Percentiles rank a stretch among this genome's conserved stretches.
phyloP scores from a whole-genome alignment of 2,113 vertebrate species.

The Ammodytes dubius region DNA sequence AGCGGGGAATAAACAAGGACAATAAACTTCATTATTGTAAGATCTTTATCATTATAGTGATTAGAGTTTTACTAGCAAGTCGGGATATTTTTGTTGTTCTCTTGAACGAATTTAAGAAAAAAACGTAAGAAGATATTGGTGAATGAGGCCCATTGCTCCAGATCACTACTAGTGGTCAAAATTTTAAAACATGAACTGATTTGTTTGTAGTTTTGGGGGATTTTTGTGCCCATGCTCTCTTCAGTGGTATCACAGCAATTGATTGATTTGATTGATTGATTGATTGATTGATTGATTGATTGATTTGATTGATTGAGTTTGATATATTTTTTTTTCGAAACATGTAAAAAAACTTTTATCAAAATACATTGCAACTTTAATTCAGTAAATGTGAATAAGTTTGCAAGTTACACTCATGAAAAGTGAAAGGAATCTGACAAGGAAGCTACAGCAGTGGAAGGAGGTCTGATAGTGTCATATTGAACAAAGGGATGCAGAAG shows the following conservation, averaged over 20 bases:
- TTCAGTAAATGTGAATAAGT: slow-evolving; percentile 1
- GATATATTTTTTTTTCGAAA: too few relatives aligned
- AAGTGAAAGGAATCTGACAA: slow-evolving; percentile 1
- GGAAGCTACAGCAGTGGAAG: slow-evolving; percentile 17
- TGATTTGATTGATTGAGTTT: background rate
- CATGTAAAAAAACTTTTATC: too few relatives aligned
- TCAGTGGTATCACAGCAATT: background rate
- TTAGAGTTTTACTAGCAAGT: too few relatives aligned
- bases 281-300: too few relatives aligned
- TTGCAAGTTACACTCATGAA: background rate
- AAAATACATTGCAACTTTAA: background rate
- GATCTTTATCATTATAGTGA: too few relatives aligned
- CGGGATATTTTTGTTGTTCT: too few relatives aligned
- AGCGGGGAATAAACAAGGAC: too few relatives aligned
- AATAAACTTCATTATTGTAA: too few relatives aligned
- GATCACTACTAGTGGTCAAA: background rate
- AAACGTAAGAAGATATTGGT: too few relatives aligned
- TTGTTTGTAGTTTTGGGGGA: background rate
- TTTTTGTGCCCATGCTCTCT: background rate
- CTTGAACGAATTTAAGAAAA: too few relatives aligned
- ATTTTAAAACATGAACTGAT: background rate
- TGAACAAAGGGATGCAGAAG: slow-evolving; percentile 27
- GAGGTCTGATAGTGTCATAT: slow-evolving; percentile 27
- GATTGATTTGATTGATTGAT: too few relatives aligned
- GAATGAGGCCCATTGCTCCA: background rate